These are phyloP conservation scores for Pedicia rivosa DNA, from an alignment of 2,888 invertebrate genomes.

Conservation along the genomic window DNA sequence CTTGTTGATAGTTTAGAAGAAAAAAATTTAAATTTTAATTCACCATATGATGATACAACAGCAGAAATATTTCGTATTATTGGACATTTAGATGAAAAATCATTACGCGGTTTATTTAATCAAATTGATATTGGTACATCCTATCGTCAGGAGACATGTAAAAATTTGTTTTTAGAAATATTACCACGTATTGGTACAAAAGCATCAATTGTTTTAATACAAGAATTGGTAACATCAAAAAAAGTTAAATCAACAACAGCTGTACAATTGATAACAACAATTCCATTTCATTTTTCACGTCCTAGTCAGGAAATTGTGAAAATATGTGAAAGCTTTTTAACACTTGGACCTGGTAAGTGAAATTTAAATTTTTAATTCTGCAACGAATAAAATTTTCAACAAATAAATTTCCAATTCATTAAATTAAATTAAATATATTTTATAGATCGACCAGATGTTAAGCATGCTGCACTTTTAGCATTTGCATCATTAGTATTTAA, in stretches of 20 bases:
- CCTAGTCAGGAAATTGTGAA: conserved; percentile 35
- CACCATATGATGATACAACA: conserved; percentile 28
- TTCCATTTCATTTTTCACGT: conserved; percentile 53
- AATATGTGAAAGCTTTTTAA: conserved; percentile 37
- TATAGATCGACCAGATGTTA: conserved; percentile 37
- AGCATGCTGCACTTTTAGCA: conserved; percentile 49
- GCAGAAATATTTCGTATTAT: conserved; percentile 27
- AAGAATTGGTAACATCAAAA: conserved; percentile 42
- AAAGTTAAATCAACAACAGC: conserved; percentile 48
- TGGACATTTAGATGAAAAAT: conserved; percentile 27
- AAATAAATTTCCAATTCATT: too few species aligned
- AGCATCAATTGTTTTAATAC: conserved; percentile 45
- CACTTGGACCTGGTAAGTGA: conserved; percentile 29
- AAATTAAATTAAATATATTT: too few species aligned
- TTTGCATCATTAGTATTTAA: conserved; percentile 53
- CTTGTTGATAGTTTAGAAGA: conserved; percentile 29
- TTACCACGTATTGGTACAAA: conserved; percentile 52
- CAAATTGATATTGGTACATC: conserved; percentile 51
- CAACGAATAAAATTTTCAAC: too few species aligned
- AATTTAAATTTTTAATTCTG: too few species aligned
- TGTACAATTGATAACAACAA: conserved; percentile 44
- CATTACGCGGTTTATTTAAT: conserved; percentile 33
- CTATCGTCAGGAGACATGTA: conserved; percentile 54
- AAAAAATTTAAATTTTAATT: conserved; percentile 25
- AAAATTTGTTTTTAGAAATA: conserved; percentile 55